A percentile compares a stretch with the other conserved stretches of the same genome.
Conservation (phyloP, 2,797 vertebrate species). For the Xiphorhynchus erythropygius region DNA sequence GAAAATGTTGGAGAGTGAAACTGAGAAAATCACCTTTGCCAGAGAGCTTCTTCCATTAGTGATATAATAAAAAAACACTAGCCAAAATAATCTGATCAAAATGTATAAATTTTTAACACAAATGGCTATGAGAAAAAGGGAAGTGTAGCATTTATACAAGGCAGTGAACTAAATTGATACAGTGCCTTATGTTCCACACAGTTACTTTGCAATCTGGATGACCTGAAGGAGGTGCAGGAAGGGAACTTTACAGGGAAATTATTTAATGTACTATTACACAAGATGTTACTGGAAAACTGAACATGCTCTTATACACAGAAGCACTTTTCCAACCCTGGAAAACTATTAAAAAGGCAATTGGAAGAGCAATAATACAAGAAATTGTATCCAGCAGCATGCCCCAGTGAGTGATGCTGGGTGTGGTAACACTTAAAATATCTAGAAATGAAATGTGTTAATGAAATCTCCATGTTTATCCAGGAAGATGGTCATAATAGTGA, state of each 20-base stretch:
- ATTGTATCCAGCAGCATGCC: fast-evolving
- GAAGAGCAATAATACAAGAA: background rate
- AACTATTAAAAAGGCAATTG: background rate
- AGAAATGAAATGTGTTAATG: background rate
- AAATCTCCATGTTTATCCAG: background rate
- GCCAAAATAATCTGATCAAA: background rate
- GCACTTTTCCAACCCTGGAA: background rate
- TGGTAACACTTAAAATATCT: background rate
- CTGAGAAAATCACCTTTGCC: background rate
- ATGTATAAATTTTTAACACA: background rate
- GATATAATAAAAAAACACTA: background rate
- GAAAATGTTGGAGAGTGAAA: background rate
- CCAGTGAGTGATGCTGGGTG: background rate
- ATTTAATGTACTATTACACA: background rate
- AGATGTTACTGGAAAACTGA: background rate
- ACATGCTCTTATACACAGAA: background rate
- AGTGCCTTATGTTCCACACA: background rate
- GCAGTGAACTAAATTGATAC: background rate
- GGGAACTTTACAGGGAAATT: background rate
- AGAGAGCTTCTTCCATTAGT: background rate
- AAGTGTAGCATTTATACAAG: background rate
- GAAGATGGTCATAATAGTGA: background rate
- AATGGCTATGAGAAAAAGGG: background rate
- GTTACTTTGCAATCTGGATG: background rate
- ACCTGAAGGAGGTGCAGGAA: background rate